Base-by-base conservation (phyloP, 2,113 vertebrate genomes). In the Conger conger region DNA sequence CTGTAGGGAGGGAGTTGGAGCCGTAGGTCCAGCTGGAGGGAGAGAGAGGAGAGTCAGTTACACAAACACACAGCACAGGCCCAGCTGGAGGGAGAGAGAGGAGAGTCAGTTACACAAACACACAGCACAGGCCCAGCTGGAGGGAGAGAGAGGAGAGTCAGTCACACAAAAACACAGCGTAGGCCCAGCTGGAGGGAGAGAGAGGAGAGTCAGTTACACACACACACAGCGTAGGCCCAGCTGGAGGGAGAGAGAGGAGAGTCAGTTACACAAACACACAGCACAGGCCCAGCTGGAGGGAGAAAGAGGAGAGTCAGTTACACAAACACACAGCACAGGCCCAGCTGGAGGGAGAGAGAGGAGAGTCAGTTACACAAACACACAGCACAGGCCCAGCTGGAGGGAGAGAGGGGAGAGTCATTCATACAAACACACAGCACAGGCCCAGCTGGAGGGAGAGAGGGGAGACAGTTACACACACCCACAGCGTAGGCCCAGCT, bases 1-100 rank as follows among this genome's bases (percentile, higher is more conserved):
- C 97, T 98, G 97, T 97, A 96, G 97, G 97, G 92, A 98, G 96
- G 40, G 97, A 98, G 94, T 97, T 98, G 86, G 97, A 97, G 89
- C 97, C 97, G 80, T 97, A 98, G 17, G 96, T 95, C 97, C 97
- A 97, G 91, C 97, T 98, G 89, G 76, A 86, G 85, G 54, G 38
- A 36, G 30, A 91, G 77, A 87, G 4, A 42, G 60, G 60, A 23
- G 84, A 40, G 33, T 68, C 35, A 35, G 82, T 0, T 17, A 60
- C 17, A 40, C 20, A 76, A 76, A 20, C 68, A 18, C 15, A 42
- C 30, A 42, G 18, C 45, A 42, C 40, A 42, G 17, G 96, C 95
- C 97, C 97, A 97, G 91, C 97, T 98, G 89, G 76, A 86, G 85
- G 54, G 38, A 36, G 30, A 91, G 77, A 87, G 4, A 42, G 60